Evolutionary conservation across 2,888 invertebrate genomes (phyloP).

Genomic region (Polyploca ridens): DNA sequence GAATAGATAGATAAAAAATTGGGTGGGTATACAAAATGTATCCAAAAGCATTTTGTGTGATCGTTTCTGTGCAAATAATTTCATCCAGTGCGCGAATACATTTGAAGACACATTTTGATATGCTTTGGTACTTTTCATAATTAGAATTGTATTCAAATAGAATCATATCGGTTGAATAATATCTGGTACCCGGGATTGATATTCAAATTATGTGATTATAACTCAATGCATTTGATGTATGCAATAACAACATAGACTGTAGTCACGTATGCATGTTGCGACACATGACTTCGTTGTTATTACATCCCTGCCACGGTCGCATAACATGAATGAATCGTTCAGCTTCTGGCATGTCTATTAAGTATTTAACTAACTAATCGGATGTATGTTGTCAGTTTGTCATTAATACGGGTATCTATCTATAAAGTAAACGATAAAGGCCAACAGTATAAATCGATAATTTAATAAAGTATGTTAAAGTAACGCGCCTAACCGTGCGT

Average conservation of each 20-base stretch:
- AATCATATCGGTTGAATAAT: slow-evolving; percentile 44
- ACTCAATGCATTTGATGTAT: slow-evolving; percentile 50
- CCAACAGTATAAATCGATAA: not conserved
- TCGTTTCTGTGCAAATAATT: no score
- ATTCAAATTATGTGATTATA: slow-evolving; percentile 69
- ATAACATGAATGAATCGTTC: slow-evolving; percentile 40
- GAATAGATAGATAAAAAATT: no score
- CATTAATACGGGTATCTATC: not conserved
- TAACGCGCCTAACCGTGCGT: slow-evolving; percentile 67
- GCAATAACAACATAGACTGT: slow-evolving; percentile 49
- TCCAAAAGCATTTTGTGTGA: no score
- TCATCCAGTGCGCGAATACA: no score
- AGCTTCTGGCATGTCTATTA: slow-evolving; percentile 24
- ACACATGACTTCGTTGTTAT: slow-evolving; percentile 49
- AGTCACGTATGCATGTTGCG: slow-evolving; percentile 38
- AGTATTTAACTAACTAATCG: not conserved
- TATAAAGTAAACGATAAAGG: not conserved
- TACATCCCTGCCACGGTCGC: slow-evolving; percentile 36
- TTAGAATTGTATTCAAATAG: slow-evolving; percentile 56
- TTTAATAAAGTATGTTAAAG: slow-evolving; percentile 48
- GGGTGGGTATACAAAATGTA: no score
- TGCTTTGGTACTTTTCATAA: slow-evolving; percentile 39
- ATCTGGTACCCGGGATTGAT: slow-evolving; percentile 47
- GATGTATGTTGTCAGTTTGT: not conserved
- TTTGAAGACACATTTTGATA: slow-evolving; percentile 24